Evolutionary conservation across 2,797 vertebrate species (phyloP), one percentile per base, ranked within the genome.

Genomic region (Dipus sagitta): DNA sequence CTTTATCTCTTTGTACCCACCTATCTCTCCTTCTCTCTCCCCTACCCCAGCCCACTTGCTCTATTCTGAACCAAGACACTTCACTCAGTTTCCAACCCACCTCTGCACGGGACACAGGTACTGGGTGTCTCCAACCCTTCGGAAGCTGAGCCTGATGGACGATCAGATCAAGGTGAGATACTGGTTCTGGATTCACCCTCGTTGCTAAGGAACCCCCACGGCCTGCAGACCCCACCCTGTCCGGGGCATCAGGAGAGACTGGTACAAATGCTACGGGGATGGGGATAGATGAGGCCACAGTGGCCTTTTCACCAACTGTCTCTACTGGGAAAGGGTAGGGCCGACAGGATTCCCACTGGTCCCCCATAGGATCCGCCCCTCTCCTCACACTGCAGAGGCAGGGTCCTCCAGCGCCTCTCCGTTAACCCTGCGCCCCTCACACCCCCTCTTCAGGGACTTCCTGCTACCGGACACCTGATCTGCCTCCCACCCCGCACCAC

Each of bases 311-410:
- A 47, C 32, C n/a, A 1, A 7, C 84, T 2, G 6, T 60, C 54
- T 80, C 28, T 52, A 32, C 7, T 21, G 67, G 42, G 81, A 74
- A 62, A 72, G 64, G 10, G 15, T 26, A 26, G 4, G 32, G 58
- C 18, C 17, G 15, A 0, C 2, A 1, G 32, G 30, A 70, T 1
- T 54, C 34, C 28, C 11, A 0, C 1, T 0, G 6, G 12, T 34
- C 10, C 6, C 38, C 60, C 8, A 8, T 0, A 14, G 34, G 24
- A 34, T 6, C 6, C 58, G 24, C n/a, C 64, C 20, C n/a, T 3
- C 88, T 24, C 20, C 42, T 21, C 12, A 6, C 2, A 1, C 30
- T 13, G n/a, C 62, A 52, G 28, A 11, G 0, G 17, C 34, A 0
- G 3, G 7, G 4, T 10, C 2, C 42, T 2, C 2, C 14, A 0